phyloP scores from a whole-genome alignment of 1,140 invertebrate species.

The Charaxes varanes region DNA sequence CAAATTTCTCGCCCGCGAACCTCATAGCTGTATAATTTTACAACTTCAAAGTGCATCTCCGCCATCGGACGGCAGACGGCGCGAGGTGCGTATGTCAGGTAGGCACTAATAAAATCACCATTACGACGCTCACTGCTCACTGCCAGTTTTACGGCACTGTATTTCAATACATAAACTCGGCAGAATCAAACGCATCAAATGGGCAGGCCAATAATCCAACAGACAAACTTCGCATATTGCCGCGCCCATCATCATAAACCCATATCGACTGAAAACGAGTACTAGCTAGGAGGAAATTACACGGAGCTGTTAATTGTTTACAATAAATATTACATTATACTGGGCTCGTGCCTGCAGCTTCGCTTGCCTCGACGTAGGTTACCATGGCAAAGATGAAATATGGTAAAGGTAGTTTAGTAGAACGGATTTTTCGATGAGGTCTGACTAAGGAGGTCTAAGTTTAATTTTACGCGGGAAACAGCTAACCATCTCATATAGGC shows the following conservation, averaged over 20 bases:
- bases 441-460: no score
- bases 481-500: no score
- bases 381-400: no score
- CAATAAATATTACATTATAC: not conserved
- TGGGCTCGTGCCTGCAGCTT: no score
- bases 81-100: constrained; percentile 17
- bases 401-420: no score
- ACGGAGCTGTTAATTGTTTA: not conserved
- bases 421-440: no score
- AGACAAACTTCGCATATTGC: constrained; percentile 24
- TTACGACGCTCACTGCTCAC: constrained; percentile 23
- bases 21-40: not conserved
- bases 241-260: constrained; percentile 26
- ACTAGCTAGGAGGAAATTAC: not conserved
- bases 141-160: constrained; percentile 25
- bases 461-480: no score
- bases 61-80: constrained; percentile 5
- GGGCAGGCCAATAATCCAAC: constrained; percentile 20
- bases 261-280: constrained; percentile 11
- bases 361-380: not conserved
- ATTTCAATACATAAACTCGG: constrained; percentile 38
- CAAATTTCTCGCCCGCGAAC: not conserved
- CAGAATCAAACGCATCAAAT: constrained; percentile 37
- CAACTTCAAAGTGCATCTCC: constrained; percentile 11
- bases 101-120: constrained; percentile 27